Percentiles rank a stretch among this genome's conserved stretches.
phyloP scores from a whole-genome alignment of 2,888 invertebrate genomes.

The Flexamia atlantica region DNA sequence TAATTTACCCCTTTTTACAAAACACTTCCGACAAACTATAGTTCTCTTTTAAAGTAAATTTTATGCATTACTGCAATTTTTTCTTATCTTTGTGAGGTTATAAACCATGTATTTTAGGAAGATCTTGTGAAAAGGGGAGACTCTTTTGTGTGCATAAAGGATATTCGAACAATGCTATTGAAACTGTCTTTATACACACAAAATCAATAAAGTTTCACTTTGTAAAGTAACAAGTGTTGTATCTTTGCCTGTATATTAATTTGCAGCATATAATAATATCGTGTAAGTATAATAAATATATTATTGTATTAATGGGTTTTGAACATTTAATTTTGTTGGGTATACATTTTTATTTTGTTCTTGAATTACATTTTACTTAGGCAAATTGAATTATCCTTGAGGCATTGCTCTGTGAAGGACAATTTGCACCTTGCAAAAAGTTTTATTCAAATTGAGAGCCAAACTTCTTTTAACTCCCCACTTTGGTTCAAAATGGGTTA shows the following conservation, averaged over 20 bases:
- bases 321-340: too few relatives aligned
- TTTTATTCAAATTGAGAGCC: too few relatives aligned
- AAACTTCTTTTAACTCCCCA: too few relatives aligned
- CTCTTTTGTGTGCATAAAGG: slow-evolving; percentile 62
- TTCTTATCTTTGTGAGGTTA: slow-evolving; percentile 15
- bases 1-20: slow-evolving; percentile 58
- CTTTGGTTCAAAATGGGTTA: too few relatives aligned
- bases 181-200: slow-evolving; percentile 61
- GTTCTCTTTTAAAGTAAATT: slow-evolving; percentile 35
- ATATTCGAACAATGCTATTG: slow-evolving; percentile 49
- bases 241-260: slow-evolving; percentile 59
- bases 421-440: too few relatives aligned
- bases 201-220: slow-evolving; percentile 63
- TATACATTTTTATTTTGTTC: too few relatives aligned
- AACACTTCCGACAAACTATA: slow-evolving; percentile 31
- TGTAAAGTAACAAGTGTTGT: slow-evolving; percentile 61
- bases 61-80: slow-evolving; percentile 30
- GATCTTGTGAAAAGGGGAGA: slow-evolving; percentile 62
- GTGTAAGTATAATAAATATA: slow-evolving; percentile 51
- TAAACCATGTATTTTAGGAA: slow-evolving; percentile 57
- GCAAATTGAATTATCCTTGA: too few relatives aligned
- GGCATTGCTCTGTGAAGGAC: too few relatives aligned
- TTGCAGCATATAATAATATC: not conserved
- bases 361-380: too few relatives aligned
- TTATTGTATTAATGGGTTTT: too few relatives aligned